A percentile compares a stretch with the other conserved stretches of the same genome.
These are phyloP conservation scores for Albula glossodonta DNA, from an alignment of 2,113 vertebrate species.

Conservation along the genomic window DNA sequence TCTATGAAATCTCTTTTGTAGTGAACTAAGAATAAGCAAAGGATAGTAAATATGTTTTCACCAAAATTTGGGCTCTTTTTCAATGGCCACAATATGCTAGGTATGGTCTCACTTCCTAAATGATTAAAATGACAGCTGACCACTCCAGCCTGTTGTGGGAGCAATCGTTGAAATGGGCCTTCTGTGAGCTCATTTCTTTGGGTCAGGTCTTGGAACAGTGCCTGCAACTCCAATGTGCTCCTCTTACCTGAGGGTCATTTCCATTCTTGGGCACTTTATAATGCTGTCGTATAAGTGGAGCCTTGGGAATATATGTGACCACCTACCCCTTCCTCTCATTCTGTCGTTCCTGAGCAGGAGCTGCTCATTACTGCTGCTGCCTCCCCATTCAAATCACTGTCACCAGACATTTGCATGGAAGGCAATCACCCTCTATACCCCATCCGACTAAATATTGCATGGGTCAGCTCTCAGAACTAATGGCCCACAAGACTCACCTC, in stretches of 20 bases:
- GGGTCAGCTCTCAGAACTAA: not conserved
- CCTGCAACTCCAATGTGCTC: constrained; percentile 48
- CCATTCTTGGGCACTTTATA: constrained; percentile 61
- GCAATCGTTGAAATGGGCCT: constrained; percentile 29
- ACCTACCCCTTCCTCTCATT: constrained; percentile 11
- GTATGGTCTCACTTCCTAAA: not conserved
- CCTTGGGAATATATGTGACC: constrained; percentile 48
- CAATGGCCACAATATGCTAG: not conserved
- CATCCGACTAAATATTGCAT: not conserved
- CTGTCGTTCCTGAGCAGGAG: constrained; percentile 40
- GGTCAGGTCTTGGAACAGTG: constrained; percentile 35
- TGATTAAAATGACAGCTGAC: not conserved
- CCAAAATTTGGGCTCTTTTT: not conserved
- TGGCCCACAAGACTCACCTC: not conserved
- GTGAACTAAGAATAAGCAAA: not conserved
- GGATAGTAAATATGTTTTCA: not conserved
- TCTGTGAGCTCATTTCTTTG: constrained; percentile 58
- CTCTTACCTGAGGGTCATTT: constrained; percentile 63
- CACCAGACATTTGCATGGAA: constrained; percentile 40
- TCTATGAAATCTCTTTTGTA: not conserved
- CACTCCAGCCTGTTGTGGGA: not conserved
- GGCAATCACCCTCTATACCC: not conserved
- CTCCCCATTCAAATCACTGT: constrained; percentile 53
- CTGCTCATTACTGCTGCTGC: constrained; percentile 61
- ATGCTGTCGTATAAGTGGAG: constrained; percentile 57